Base-by-base conservation (phyloP, 2,113 vertebrate species). In the Mohoua ochrocephala region DNA sequence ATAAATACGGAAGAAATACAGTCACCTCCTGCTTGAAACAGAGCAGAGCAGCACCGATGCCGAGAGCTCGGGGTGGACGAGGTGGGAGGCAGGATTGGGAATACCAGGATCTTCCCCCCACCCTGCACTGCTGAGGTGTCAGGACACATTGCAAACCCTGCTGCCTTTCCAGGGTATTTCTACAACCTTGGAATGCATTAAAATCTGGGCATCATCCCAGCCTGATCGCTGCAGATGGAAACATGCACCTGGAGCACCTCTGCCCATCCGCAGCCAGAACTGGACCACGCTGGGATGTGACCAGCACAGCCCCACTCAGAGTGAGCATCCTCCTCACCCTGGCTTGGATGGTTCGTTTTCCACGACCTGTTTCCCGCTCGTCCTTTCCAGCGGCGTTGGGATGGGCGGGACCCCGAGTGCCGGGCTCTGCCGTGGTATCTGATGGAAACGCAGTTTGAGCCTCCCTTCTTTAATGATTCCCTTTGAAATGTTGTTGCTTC, bases 401-500 rank as follows among this genome's bases (percentile, higher is more conserved):
- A 89, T 37, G 96, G 89, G 95, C 27, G 19, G 78, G 91, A 91
- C 57, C 74, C 52, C 2, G 39, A 93, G 91, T 13, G 85, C 82
- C 31, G 8, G 67, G 92, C 94, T 92, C 33, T 49, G 85, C 95
- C 28, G 1, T 1, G 1, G 59, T 95, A 94, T 97, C 95, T 96
- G 97, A 96, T 97, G 96, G 26, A 85, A 94, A 76, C 88, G 9
- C 90, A 20, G 93, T 78, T 37, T 94, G 96, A 97, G 95, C 79
- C 78, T 95, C 85, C 95, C 96, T 94, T 91, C 96, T 93, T 96
- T 97, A 97, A 97, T 70, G 97, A 97, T 97, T 97, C 97, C 81
- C 90, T 97, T 97, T 96, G 97, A 97, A 97, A 97, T 96, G 94
- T 91, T 93, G 89, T 82, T 95, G 93, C 94, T 91, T 97, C 97